Evolutionary conservation across 2,888 invertebrate species (phyloP).

Genomic region (Acanthosoma haemorrhoidale): DNA sequence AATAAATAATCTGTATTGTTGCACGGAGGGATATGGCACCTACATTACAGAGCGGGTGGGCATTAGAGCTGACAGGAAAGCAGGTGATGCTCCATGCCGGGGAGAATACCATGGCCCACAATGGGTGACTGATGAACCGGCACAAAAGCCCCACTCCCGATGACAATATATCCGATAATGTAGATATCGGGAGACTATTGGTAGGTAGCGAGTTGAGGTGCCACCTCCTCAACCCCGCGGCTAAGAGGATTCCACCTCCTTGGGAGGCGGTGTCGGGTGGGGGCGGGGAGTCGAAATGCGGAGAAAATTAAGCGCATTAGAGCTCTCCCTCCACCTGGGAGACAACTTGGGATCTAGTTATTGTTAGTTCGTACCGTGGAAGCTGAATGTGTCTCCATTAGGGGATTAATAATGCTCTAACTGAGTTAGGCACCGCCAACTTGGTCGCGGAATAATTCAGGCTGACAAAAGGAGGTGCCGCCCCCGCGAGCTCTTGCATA

Average conservation of each 20-base stretch:
- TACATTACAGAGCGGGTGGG: background rate
- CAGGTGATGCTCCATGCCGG: background rate
- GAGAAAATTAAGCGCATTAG: constrained; percentile 38
- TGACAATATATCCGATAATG: constrained; percentile 27
- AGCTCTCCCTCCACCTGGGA: constrained; percentile 31
- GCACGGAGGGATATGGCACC: background rate
- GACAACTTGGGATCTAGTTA: constrained; percentile 35
- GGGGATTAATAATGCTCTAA: constrained; percentile 39
- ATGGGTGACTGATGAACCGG: constrained; percentile 19
- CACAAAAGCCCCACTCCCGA: constrained; percentile 11
- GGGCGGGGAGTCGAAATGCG: constrained; percentile 17
- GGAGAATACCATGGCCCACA: background rate
- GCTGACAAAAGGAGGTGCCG: constrained; percentile 23
- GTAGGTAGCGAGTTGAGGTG: background rate
- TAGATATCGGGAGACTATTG: constrained; percentile 3
- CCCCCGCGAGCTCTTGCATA: background rate
- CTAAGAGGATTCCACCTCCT: background rate
- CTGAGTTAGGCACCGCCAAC: constrained; percentile 31
- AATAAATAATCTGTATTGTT: too few relatives aligned
- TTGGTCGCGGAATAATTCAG: constrained; percentile 25
- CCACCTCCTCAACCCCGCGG: background rate
- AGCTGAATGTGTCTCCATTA: constrained; percentile 39
- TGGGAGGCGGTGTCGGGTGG: background rate
- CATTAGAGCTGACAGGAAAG: background rate
- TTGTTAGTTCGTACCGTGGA: constrained; percentile 35